A percentile compares a stretch with the other conserved stretches of the same genome.
phyloP scores from a whole-genome alignment of 2,113 vertebrate species.

The Mormyrus iriodes region DNA sequence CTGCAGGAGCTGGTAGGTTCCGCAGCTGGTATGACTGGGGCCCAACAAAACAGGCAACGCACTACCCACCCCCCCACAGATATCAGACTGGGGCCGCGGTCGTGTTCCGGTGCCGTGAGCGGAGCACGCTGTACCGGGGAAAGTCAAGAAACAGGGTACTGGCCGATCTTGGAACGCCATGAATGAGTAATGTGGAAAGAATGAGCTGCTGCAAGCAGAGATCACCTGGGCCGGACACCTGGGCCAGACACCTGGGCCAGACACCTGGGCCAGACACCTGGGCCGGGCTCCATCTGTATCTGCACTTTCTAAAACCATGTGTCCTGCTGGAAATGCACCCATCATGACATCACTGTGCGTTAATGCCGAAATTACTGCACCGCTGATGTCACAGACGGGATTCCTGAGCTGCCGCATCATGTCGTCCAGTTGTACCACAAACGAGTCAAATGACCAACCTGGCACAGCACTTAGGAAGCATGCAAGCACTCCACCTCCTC shows the following conservation, averaged over 20 bases:
- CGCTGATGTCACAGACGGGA: not conserved
- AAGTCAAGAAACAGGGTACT: not conserved
- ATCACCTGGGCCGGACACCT: not conserved
- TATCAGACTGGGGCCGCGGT: not conserved
- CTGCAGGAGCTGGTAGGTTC: not conserved
- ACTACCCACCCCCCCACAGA: too few species aligned
- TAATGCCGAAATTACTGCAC: not conserved
- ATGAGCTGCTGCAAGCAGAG: not conserved
- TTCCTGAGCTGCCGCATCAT: not conserved
- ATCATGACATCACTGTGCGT: not conserved
- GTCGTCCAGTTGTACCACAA: not conserved
- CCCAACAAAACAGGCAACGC: too few species aligned
- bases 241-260: too few species aligned
- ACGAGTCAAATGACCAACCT: not conserved
- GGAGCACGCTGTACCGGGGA: not conserved
- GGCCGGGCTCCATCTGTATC: not conserved
- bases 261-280: too few species aligned
- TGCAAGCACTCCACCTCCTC: not conserved
- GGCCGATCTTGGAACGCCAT: not conserved
- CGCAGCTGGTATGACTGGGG: not conserved
- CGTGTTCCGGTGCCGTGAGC: not conserved
- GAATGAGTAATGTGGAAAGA: slow-evolving; percentile 2
- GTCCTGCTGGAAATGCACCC: not conserved
- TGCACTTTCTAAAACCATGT: not conserved
- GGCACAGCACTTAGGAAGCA: not conserved